Conservation (phyloP, 2,113 vertebrate species). For the Amphiprion ocellaris region DNA sequence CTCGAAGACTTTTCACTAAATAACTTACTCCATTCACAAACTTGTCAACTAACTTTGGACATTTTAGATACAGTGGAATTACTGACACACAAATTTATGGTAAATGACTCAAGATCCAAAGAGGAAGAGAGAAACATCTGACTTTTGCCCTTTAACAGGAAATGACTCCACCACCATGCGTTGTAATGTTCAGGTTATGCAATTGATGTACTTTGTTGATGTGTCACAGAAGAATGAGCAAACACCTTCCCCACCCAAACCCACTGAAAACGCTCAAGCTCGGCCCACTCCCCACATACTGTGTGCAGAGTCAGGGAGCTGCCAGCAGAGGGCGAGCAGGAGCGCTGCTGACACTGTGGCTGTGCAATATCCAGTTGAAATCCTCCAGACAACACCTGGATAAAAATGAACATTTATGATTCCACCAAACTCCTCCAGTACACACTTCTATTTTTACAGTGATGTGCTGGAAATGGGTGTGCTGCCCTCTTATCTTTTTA, state of each 20-base stretch:
- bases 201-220: not conserved
- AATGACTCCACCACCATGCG: not conserved
- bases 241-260: slow-evolving; percentile 3
- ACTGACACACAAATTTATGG: not conserved
- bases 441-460: no score
- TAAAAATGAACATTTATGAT: no score
- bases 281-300: not conserved
- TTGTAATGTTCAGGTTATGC: not conserved
- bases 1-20: not conserved
- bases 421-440: not conserved
- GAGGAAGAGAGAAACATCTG: not conserved
- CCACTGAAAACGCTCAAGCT: slow-evolving; percentile 4
- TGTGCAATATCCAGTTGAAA: not conserved
- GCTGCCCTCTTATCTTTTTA: no score
- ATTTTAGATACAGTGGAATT: not conserved
- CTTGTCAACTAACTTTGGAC: not conserved
- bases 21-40: not conserved
- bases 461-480: no score
- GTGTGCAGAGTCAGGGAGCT: slow-evolving; percentile 36
- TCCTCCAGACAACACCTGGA: not conserved
- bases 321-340: slow-evolving; percentile 65
- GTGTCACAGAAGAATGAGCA: slow-evolving; percentile 20
- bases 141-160: slow-evolving; percentile 7
- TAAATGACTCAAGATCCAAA: slow-evolving; percentile 2
- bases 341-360: not conserved